A percentile compares a stretch with the other conserved stretches of the same genome.
These are phyloP conservation scores for Macrophya alboannulata DNA, from an alignment of 2,888 invertebrate genomes.

Conservation along the genomic window DNA sequence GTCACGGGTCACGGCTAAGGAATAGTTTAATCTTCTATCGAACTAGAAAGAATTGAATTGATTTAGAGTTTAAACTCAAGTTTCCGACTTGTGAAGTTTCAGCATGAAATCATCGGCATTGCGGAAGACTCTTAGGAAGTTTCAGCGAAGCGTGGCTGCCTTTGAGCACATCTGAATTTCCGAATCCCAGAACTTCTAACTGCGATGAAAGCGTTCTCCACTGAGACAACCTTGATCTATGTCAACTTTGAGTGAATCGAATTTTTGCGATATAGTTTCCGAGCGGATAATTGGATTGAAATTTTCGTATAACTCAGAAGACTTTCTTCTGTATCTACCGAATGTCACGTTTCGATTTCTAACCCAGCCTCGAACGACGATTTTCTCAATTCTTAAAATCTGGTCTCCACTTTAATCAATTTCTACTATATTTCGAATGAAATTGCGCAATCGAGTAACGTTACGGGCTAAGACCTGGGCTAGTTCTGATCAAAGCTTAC, in stretches of 20 bases:
- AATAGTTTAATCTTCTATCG: neutral
- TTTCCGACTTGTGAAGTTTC: neutral
- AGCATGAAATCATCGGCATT: slow-evolving; percentile 6
- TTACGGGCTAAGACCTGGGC: too few species aligned
- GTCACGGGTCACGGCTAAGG: neutral
- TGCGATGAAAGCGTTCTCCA: neutral
- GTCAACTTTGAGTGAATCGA: neutral
- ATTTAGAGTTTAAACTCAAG: neutral
- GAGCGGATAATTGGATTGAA: neutral
- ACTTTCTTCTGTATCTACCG: neutral
- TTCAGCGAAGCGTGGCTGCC: slow-evolving; percentile 27
- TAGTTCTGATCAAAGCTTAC: neutral
- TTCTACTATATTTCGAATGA: neutral
- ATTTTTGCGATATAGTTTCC: neutral
- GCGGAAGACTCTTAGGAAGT: neutral
- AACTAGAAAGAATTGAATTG: slow-evolving; percentile 26
- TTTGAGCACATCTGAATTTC: slow-evolving; percentile 8
- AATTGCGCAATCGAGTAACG: neutral
- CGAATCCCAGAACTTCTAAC: neutral
- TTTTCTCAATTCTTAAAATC: neutral
- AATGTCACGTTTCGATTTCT: neutral
- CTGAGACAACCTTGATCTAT: neutral
- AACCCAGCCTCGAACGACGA: neutral
- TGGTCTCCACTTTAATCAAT: neutral
- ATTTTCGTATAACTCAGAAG: neutral